These are phyloP conservation scores for Cardiocondyla obscurior DNA, from an alignment of 1,140 invertebrate species.

Conservation along the genomic window DNA sequence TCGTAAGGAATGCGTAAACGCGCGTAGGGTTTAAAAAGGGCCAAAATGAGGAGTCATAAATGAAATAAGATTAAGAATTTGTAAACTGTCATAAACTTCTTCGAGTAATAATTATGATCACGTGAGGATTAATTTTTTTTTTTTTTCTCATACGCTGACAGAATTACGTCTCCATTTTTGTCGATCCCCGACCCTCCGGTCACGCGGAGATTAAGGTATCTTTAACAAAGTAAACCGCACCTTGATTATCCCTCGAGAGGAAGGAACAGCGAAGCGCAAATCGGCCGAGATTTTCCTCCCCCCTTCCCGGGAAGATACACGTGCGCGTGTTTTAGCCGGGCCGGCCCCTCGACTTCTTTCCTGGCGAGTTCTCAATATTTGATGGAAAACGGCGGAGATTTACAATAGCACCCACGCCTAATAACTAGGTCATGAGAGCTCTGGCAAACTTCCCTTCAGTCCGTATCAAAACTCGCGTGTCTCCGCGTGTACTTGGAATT, in stretches of 20 bases:
- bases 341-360: neutral
- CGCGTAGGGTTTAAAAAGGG: neutral
- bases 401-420: neutral
- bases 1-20: neutral
- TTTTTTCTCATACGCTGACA: neutral
- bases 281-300: neutral
- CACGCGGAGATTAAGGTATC: neutral
- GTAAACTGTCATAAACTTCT: neutral
- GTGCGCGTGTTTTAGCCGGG: neutral
- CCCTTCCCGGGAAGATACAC: neutral
- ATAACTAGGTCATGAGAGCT: conserved; percentile 33
- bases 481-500: neutral
- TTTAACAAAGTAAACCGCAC: neutral
- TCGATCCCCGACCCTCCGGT: neutral
- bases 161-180: neutral
- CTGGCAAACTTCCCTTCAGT: neutral
- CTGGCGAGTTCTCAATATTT: neutral
- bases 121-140: neutral
- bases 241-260: neutral
- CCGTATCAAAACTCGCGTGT: neutral
- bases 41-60: neutral
- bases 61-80: neutral
- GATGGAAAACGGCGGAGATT: conserved; percentile 1
- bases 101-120: neutral
- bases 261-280: neutral